Percentiles rank a stretch among this genome's conserved stretches.
Conservation (phyloP, 2,888 invertebrate genomes). For the Epirrhoe tristata region DNA sequence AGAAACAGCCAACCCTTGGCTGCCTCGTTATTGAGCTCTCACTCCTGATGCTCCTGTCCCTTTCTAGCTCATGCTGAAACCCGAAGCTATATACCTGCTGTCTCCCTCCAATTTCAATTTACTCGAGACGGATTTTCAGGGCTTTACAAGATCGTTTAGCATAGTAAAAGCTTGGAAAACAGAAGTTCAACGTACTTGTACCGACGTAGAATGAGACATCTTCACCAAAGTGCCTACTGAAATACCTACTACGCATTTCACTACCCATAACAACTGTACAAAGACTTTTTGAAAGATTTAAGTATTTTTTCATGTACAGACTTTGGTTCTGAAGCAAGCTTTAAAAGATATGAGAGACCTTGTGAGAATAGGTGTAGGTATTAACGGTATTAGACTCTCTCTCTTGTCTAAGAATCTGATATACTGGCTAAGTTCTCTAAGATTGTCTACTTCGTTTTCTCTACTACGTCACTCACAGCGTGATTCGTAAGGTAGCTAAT, state of each 20-base stretch:
- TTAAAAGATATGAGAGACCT: background rate
- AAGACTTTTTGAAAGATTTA: background rate
- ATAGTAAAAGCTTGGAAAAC: slow-evolving; percentile 44
- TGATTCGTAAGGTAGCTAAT: slow-evolving; percentile 71
- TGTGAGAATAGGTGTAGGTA: background rate
- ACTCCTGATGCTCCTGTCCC: slow-evolving; percentile 69
- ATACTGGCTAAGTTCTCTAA: too few relatives aligned
- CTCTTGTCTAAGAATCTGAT: too few relatives aligned
- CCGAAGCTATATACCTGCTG: slow-evolving; percentile 45
- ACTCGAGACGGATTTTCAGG: slow-evolving; percentile 84
- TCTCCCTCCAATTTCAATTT: slow-evolving; percentile 85
- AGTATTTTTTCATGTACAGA: background rate
- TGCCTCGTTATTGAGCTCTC: slow-evolving; percentile 86
- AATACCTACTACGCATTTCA: background rate
- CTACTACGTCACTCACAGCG: slow-evolving; percentile 54
- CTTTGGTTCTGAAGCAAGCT: background rate
- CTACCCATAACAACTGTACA: background rate
- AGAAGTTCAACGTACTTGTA: slow-evolving; percentile 11
- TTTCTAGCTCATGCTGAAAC: slow-evolving; percentile 54
- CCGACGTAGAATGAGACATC: background rate
- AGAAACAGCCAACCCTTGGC: slow-evolving; percentile 85
- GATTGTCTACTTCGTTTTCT: slow-evolving; percentile 37
- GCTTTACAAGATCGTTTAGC: slow-evolving; percentile 73
- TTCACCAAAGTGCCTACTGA: background rate
- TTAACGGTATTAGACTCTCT: background rate